Evolutionary conservation across 2,797 vertebrate genomes (phyloP).

Genomic region (Platyrinchus mystaceus): DNA sequence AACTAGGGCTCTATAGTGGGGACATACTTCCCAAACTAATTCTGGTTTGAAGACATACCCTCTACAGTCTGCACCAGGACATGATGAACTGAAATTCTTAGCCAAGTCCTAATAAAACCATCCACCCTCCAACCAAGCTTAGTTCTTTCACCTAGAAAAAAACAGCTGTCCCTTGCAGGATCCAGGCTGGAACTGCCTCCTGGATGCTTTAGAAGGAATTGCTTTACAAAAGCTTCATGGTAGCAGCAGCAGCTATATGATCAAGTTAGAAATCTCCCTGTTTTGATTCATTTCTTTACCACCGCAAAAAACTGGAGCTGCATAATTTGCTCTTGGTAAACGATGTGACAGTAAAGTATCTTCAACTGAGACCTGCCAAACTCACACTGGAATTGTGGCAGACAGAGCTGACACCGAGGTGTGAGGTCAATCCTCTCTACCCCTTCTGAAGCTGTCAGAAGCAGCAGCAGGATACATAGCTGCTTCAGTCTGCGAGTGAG

Average conservation of each 20-base stretch:
- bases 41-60: background rate
- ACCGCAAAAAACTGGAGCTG: background rate
- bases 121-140: background rate
- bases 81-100: background rate
- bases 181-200: background rate
- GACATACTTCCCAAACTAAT: background rate
- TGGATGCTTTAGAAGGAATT: background rate
- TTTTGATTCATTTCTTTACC: background rate
- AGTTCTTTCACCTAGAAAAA: background rate
- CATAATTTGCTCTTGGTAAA: background rate
- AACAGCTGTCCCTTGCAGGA: background rate
- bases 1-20: background rate
- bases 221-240: background rate
- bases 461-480: background rate
- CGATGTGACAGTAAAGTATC: background rate
- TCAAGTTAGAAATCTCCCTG: background rate
- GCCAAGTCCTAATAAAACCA: background rate
- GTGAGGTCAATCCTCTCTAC: background rate
- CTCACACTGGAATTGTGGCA: background rate
- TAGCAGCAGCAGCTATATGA: background rate
- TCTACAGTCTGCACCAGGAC: background rate
- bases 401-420: background rate
- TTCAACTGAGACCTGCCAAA: background rate
- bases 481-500: background rate
- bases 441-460: background rate